Evolutionary conservation across 1,140 invertebrate genomes (phyloP).

Genomic region (Hyles vespertilio): DNA sequence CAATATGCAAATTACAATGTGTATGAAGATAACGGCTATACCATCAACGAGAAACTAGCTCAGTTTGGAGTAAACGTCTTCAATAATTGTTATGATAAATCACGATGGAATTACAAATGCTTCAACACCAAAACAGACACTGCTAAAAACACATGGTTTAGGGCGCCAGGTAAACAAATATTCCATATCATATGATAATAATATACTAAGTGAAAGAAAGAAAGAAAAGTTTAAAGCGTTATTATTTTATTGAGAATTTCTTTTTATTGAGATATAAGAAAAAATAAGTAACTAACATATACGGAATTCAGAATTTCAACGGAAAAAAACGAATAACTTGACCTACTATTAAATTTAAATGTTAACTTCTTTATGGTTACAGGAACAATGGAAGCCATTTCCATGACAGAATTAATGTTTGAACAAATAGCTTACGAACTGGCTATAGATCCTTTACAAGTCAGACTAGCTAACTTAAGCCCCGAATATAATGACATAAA

Average conservation of each 20-base stretch:
- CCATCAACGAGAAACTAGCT: slow-evolving; percentile 8
- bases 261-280: too few species aligned
- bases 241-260: too few species aligned
- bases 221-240: too few species aligned
- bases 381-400: slow-evolving; percentile 81
- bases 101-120: slow-evolving; percentile 75
- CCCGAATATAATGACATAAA: slow-evolving; percentile 43
- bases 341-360: too few species aligned
- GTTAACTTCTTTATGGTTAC: slow-evolving; percentile 5
- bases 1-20: slow-evolving; percentile 76
- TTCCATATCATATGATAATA: too few species aligned
- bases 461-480: slow-evolving; percentile 80
- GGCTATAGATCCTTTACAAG: slow-evolving; percentile 82
- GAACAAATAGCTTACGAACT: slow-evolving; percentile 85
- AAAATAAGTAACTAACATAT: too few species aligned
- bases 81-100: slow-evolving; percentile 75
- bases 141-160: slow-evolving; percentile 65
- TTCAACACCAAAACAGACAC: slow-evolving; percentile 79
- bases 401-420: slow-evolving; percentile 87
- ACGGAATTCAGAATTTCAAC: too few species aligned
- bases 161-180: too few species aligned
- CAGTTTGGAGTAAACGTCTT: slow-evolving; percentile 15
- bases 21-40: slow-evolving; percentile 78
- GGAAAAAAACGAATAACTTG: too few species aligned
- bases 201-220: too few species aligned